A percentile compares a stretch with the other conserved stretches of the same genome.
Evolutionary conservation across 2,113 vertebrate genomes (phyloP).

Genomic region (Podocnemis expansa): DNA sequence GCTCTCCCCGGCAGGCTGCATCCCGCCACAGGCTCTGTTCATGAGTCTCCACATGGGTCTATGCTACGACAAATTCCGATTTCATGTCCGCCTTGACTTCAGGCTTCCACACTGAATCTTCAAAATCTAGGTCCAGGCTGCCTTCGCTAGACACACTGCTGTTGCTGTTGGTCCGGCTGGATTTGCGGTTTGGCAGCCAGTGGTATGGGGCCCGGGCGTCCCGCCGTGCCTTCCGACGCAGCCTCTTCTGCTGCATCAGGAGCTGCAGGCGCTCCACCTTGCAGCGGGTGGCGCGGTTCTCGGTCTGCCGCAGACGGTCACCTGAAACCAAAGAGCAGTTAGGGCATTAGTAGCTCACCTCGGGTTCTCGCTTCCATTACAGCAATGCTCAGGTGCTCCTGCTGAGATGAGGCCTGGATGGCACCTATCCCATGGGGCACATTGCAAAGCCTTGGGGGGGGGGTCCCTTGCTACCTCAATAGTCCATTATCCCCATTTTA

Average conservation of each 20-base stretch:
- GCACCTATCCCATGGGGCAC: no score
- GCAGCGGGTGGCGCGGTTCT: conserved; percentile 96
- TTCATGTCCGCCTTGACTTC: conserved; percentile 97
- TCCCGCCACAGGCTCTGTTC: not conserved
- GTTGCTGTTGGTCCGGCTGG: conserved; percentile 91
- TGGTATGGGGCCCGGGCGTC: conserved; percentile 92
- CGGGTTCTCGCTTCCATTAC: not conserved
- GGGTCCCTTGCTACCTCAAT: not conserved
- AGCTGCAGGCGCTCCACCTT: conserved; percentile 97
- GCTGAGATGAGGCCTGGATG: not conserved
- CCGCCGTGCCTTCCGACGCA: conserved; percentile 92
- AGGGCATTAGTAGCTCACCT: not conserved
- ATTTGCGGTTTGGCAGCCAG: conserved; percentile 93
- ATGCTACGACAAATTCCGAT: conserved; percentile 96
- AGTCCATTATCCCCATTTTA: not conserved
- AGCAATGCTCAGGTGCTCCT: not conserved
- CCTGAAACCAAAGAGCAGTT: conserved; percentile 69
- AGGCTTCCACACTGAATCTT: conserved; percentile 96
- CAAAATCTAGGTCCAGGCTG: conserved; percentile 95
- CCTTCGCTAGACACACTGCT: conserved; percentile 89
- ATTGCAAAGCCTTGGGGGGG: not conserved
- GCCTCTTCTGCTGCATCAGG: conserved; percentile 94
- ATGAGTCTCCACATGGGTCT: conserved; percentile 1
- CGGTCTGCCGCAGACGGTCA: conserved; percentile 93
- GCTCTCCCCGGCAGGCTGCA: not conserved